phyloP scores from a whole-genome alignment of 37 sponge, comb jelly and placozoan genomes.

The Bolinopsis microptera region DNA sequence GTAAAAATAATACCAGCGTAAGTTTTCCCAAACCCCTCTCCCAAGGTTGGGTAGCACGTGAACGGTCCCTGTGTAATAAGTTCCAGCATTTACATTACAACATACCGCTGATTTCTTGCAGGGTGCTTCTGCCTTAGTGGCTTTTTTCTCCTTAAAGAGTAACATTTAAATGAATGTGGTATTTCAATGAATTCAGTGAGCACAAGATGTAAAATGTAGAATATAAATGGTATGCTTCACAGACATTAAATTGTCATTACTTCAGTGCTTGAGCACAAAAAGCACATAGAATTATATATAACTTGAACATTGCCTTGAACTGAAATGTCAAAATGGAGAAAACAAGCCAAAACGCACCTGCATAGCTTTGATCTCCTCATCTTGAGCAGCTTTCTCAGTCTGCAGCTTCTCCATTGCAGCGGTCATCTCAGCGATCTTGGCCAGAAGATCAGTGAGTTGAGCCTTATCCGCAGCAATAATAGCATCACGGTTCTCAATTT shows the following conservation, averaged over 20 bases:
- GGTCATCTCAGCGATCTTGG: background rate
- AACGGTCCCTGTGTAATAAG: too few relatives aligned
- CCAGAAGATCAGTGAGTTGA: background rate
- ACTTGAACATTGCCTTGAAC: background rate
- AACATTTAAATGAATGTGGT: too few relatives aligned
- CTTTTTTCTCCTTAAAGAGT: background rate
- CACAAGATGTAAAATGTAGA: too few relatives aligned
- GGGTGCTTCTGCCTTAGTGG: background rate
- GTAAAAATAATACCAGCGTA: too few relatives aligned
- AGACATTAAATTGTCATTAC: background rate
- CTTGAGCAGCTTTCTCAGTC: background rate
- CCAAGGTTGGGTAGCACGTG: too few relatives aligned
- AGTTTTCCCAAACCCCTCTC: too few relatives aligned
- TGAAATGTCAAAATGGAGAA: background rate
- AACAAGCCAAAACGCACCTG: background rate
- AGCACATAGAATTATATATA: background rate
- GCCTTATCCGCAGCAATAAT: background rate
- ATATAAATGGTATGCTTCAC: background rate
- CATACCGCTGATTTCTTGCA: background rate
- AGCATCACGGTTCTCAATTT: background rate
- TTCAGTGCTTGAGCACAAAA: background rate
- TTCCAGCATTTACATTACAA: too few relatives aligned
- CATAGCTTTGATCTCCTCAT: conserved; percentile 6
- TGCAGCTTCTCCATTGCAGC: background rate
- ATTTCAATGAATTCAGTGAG: too few relatives aligned